Base-by-base conservation (phyloP, 2,113 vertebrate species). In the Rhinolophus ferrumequinum region DNA sequence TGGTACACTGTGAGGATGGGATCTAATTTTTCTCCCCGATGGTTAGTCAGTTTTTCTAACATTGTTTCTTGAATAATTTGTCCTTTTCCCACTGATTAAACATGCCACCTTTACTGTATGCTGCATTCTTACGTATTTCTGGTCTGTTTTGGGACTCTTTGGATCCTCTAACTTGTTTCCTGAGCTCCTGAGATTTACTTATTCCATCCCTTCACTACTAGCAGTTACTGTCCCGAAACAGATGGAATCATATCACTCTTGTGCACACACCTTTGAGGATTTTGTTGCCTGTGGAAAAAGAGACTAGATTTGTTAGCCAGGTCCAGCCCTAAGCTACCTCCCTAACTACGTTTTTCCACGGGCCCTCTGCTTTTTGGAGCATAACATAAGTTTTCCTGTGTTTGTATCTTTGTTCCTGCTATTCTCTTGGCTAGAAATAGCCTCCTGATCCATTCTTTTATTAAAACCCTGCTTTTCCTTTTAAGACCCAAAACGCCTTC, bases 391-490 rank as follows among this genome's bases (percentile, higher is more conserved):
- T 92, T 93, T 94, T 94, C 58, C 28, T 80, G 10, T 82, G 92
- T 85, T 92, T 92, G 19, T 94, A 30, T 79, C 41, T 85, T 93
- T 86, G 62, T 81, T 54, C n/a, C 28, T 88, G 19, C 38, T 44
- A 1, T 89, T 96, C 28, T 93, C 64, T 81, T 91, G 66, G 58
- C 64, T 88, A 83, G 58, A 94, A 93, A 90, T 88, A 91, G 77
- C 16, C 26, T 70, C 30, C 19, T 21, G n/a, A 41, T 79, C n/a
- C 54, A 5, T 70, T 96, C 89, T 77, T 26, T 72, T 80, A 81
- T 41, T 70, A 82, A 97, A 97, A 41, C 35, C 19, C 35, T 56
- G 33, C 72, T 88, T 88, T 93, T 94, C 38, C 66, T 89, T 92
- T 85, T 38, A 72, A 85, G 47, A 58, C 30, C 24, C 35, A 77